Conservation (phyloP, 2,888 invertebrate genomes). For the Agriopis leucophaearia region DNA sequence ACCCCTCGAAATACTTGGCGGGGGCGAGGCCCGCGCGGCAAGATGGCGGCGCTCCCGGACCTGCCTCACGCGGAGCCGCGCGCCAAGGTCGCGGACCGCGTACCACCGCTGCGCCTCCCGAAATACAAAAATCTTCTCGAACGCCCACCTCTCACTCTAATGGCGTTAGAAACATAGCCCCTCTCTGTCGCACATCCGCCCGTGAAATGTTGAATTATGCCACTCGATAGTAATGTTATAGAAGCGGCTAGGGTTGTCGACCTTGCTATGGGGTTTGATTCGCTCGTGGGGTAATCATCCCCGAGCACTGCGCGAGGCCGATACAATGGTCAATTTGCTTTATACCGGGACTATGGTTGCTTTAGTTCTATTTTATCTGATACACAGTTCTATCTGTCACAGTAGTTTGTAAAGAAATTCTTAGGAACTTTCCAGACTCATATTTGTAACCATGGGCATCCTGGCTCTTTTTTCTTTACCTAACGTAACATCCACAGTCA, state of each 20-base stretch:
- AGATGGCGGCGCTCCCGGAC: constrained; percentile 76
- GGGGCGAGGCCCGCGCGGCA: constrained; percentile 75
- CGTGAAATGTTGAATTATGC: constrained; percentile 66
- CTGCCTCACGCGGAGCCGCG: constrained; percentile 79
- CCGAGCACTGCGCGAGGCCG: constrained; percentile 29
- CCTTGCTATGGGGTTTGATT: constrained; percentile 48
- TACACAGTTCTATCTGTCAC: background rate
- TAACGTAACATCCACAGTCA: background rate
- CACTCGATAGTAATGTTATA: constrained; percentile 67
- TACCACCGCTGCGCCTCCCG: constrained; percentile 71
- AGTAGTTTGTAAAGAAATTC: background rate
- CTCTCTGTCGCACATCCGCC: constrained; percentile 64
- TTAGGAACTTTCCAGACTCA: background rate
- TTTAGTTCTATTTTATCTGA: background rate
- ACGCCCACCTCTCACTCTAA: constrained; percentile 62
- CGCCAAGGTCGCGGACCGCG: constrained; percentile 78
- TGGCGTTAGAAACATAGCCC: constrained; percentile 45
- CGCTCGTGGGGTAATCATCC: constrained; percentile 47
- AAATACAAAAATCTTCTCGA: constrained; percentile 78
- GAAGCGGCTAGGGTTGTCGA: constrained; percentile 60
- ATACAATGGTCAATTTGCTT: constrained; percentile 22
- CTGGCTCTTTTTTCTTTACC: background rate
- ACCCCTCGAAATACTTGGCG: constrained; percentile 72
- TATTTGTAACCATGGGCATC: background rate
- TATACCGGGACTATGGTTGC: background rate